Percentiles rank a stretch among this genome's conserved stretches.
These are phyloP conservation scores for Calidris pygmaea DNA, from an alignment of 2,113 vertebrate species.

Conservation along the genomic window DNA sequence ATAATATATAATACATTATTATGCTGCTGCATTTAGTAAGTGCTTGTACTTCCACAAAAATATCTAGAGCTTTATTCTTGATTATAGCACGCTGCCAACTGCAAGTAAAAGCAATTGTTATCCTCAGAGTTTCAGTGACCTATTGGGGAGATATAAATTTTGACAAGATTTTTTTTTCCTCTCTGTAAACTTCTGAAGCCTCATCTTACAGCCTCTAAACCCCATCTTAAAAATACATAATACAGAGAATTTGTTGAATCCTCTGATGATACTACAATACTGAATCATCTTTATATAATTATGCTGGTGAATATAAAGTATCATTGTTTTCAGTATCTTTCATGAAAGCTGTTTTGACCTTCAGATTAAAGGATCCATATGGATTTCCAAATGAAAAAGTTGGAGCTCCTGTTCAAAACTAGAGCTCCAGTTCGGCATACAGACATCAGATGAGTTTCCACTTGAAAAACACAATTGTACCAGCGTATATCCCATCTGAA, in stretches of 20 bases:
- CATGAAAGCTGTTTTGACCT: conserved; percentile 46
- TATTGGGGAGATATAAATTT: conserved; percentile 43
- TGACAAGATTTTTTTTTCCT: background rate
- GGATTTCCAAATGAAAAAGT: conserved; percentile 52
- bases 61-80: conserved; percentile 22
- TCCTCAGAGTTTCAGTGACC: conserved; percentile 9
- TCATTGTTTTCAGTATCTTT: conserved; percentile 49
- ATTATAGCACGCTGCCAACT: background rate
- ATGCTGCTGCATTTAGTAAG: conserved; percentile 14
- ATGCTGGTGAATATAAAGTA: conserved; percentile 20
- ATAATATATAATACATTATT: conserved; percentile 46
- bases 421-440: background rate
- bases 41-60: conserved; percentile 14
- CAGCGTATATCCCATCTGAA: conserved; percentile 10
- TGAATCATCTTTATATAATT: conserved; percentile 43
- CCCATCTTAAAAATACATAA: conserved; percentile 32
- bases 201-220: background rate
- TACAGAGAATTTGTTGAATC: background rate
- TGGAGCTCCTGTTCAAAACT: conserved; percentile 55
- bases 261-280: conserved; percentile 17
- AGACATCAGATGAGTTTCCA: conserved; percentile 34
- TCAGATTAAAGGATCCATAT: conserved; percentile 54
- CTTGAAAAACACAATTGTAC: conserved; percentile 51
- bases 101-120: background rate
- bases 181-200: background rate